phyloP scores from a whole-genome alignment of 2,888 invertebrate genomes.

The Latrodectus hesperus region DNA sequence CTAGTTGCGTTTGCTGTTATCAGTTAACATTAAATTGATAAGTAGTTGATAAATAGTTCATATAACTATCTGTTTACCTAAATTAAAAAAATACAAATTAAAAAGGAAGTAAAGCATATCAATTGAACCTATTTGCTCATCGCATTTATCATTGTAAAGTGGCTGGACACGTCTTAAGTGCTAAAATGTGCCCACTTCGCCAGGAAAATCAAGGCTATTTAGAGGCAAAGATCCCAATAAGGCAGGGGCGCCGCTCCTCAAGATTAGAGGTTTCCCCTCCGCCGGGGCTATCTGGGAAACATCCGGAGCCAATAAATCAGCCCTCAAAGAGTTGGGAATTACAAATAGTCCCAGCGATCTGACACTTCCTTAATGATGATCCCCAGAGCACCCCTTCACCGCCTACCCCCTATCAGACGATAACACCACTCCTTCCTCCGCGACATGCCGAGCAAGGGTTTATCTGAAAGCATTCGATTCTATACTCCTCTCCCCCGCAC shows the following conservation, averaged over 20 bases:
- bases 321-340: constrained; percentile 37
- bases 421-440: constrained; percentile 3
- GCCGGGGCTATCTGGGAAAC: constrained; percentile 14
- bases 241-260: background rate
- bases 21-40: too few relatives aligned
- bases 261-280: constrained; percentile 40
- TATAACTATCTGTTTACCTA: too few relatives aligned
- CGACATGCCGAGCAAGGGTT: background rate
- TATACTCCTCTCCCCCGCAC: background rate
- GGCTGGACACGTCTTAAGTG: too few relatives aligned
- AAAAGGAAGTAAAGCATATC: too few relatives aligned
- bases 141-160: too few relatives aligned
- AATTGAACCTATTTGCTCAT: too few relatives aligned
- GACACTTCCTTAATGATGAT: constrained; percentile 68
- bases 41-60: too few relatives aligned
- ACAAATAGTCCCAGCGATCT: constrained; percentile 54
- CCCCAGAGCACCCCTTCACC: constrained; percentile 29
- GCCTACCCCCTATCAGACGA: background rate
- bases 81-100: too few relatives aligned
- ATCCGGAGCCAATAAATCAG: constrained; percentile 52
- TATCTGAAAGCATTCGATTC: constrained; percentile 3
- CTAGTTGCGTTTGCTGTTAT: too few relatives aligned
- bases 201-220: too few relatives aligned
- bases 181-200: too few relatives aligned
- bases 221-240: too few relatives aligned